These are phyloP conservation scores for Melanotaenia pygmaea DNA, from an alignment of 2,797 vertebrate species.

Conservation along the genomic window DNA sequence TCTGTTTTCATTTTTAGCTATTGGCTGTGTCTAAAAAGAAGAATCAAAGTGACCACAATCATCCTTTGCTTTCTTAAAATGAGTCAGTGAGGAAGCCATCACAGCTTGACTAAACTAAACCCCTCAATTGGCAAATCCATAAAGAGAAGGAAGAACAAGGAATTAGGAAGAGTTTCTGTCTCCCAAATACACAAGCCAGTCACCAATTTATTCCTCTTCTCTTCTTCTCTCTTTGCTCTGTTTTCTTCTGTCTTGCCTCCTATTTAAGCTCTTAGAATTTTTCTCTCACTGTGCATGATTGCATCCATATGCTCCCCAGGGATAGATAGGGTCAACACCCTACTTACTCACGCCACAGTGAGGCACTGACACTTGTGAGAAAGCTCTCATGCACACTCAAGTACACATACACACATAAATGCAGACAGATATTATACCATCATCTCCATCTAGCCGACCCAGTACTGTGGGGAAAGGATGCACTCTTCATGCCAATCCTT, in stretches of 20 bases:
- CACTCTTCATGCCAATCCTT: slow-evolving; percentile 61
- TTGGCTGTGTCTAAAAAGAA: slow-evolving; percentile 51
- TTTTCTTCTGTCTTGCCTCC: slow-evolving; percentile 42
- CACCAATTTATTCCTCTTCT: slow-evolving; percentile 66
- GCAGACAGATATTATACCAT: slow-evolving; percentile 43
- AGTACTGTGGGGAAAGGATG: slow-evolving; percentile 47
- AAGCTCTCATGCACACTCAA: slow-evolving; percentile 50
- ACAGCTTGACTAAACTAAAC: slow-evolving; percentile 69
- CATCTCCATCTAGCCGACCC: slow-evolving; percentile 53
- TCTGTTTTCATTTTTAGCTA: slow-evolving; percentile 59
- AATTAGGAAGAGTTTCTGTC: slow-evolving; percentile 78
- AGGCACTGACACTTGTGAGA: slow-evolving; percentile 83
- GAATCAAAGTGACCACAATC: slow-evolving; percentile 72
- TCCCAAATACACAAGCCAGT: slow-evolving; percentile 73
- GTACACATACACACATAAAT: slow-evolving; percentile 20
- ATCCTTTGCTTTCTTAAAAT: slow-evolving; percentile 65
- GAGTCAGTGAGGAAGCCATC: slow-evolving; percentile 72
- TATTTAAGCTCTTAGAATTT: slow-evolving; percentile 52
- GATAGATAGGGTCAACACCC: slow-evolving; percentile 82
- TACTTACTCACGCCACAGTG: slow-evolving; percentile 81
- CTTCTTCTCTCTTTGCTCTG: slow-evolving; percentile 42
- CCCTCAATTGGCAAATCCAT: slow-evolving; percentile 74
- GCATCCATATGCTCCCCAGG: slow-evolving; percentile 82
- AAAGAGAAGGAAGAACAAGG: slow-evolving; percentile 75
- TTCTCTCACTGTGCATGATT: slow-evolving; percentile 66